phyloP scores from a whole-genome alignment of 2,113 vertebrate genomes.

The Phyllostomus hastatus region DNA sequence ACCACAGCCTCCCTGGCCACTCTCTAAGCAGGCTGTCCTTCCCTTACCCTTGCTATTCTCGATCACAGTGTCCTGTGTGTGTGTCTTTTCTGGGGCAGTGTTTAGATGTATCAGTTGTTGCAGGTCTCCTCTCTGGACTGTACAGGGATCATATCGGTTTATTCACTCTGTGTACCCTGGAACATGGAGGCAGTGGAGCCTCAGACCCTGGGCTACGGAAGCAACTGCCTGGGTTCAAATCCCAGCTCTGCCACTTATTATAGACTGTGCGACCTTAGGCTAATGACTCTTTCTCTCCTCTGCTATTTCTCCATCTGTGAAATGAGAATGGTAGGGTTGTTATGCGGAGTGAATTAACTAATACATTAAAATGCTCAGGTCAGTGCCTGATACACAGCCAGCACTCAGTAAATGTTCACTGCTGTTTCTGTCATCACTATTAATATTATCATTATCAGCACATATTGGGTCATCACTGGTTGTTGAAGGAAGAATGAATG shows the following conservation, averaged over 20 bases:
- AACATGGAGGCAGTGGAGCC: neutral
- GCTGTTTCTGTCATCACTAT: neutral
- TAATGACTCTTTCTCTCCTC: neutral
- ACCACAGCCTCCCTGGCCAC: neutral
- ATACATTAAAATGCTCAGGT: neutral
- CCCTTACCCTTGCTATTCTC: neutral
- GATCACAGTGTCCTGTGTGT: fast-evolving
- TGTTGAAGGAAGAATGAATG: neutral
- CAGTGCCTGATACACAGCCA: neutral
- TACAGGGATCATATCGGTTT: neutral
- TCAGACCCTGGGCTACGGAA: neutral
- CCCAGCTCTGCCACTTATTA: neutral
- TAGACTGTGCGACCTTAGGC: neutral
- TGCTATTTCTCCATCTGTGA: neutral
- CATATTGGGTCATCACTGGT: neutral
- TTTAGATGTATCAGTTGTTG: too few relatives aligned
- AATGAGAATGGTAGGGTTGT: neutral
- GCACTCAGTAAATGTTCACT: neutral
- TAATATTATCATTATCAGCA: neutral
- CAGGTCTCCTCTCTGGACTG: neutral
- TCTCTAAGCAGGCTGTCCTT: neutral
- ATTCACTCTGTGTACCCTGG: neutral
- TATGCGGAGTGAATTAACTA: neutral
- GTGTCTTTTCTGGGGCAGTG: neutral
- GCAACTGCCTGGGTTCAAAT: neutral